Percentiles rank a stretch among this genome's conserved stretches.
Conservation (phyloP, 2,888 invertebrate species). For the Parnassius apollo region DNA sequence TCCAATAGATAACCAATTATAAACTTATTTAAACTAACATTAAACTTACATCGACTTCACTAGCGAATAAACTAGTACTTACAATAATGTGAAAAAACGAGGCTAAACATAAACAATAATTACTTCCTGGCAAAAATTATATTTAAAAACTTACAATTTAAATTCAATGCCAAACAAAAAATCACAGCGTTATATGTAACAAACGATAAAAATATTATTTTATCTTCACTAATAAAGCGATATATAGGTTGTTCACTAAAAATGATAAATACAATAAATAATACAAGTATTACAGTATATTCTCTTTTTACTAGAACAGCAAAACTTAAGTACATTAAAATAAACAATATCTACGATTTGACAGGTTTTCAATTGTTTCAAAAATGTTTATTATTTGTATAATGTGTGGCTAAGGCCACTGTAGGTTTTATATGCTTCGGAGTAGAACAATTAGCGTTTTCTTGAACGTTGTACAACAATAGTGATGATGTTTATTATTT, state of each 20-base stretch:
- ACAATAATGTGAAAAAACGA: conserved; percentile 6
- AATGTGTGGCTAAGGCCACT: conserved; percentile 9
- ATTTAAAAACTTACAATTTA: conserved; percentile 3
- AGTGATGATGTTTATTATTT: not conserved
- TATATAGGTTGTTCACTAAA: conserved; percentile 6
- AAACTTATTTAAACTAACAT: conserved; percentile 12
- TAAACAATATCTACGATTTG: not conserved
- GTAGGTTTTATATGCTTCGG: conserved; percentile 5
- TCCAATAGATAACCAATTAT: not conserved
- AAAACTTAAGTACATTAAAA: conserved; percentile 16
- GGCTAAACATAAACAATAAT: not conserved
- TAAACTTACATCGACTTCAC: conserved; percentile 17
- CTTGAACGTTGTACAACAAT: too few species aligned
- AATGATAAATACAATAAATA: not conserved
- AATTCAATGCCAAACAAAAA: conserved; percentile 6
- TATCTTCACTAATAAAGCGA: not conserved
- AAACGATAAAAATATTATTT: conserved; percentile 1
- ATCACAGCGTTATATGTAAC: conserved; percentile 16
- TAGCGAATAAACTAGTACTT: conserved; percentile 22
- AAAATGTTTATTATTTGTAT: not conserved
- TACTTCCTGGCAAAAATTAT: not conserved
- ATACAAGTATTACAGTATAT: too few species aligned
- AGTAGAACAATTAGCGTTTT: not conserved
- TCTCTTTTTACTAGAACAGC: not conserved
- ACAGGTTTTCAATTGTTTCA: not conserved